phyloP scores from a whole-genome alignment of 2,888 invertebrate genomes.

The Drosophila lutescens region DNA sequence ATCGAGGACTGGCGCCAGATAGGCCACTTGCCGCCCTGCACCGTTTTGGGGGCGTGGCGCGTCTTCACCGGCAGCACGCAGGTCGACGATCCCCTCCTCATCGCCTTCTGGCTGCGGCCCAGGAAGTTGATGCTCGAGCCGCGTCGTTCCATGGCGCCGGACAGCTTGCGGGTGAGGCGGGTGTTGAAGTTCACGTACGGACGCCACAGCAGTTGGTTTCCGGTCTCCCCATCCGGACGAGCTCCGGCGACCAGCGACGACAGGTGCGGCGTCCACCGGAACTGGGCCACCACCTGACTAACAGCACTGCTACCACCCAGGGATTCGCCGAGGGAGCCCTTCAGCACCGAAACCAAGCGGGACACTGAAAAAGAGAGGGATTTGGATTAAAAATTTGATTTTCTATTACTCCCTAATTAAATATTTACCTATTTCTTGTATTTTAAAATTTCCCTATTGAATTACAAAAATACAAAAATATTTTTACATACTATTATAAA shows the following conservation, averaged over 20 bases:
- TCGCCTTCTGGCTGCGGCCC: not conserved
- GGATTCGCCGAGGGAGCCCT: not conserved
- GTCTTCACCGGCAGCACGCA: not conserved
- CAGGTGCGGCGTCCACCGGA: not conserved
- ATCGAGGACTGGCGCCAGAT: slow-evolving; percentile 1
- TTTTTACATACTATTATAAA: no score
- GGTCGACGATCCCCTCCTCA: no score
- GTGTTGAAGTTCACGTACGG: slow-evolving; percentile 3
- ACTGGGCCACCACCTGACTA: not conserved
- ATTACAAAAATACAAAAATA: not conserved
- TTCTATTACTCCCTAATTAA: no score
- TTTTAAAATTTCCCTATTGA: not conserved
- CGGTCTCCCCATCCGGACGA: no score
- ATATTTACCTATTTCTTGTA: no score
- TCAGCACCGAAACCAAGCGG: not conserved
- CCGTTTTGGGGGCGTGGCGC: slow-evolving; percentile 8
- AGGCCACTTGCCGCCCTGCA: slow-evolving; percentile 4
- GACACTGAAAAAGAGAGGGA: not conserved
- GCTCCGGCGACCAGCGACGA: not conserved
- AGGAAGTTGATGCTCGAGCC: slow-evolving; percentile 10
- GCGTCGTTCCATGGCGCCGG: slow-evolving; percentile 1
- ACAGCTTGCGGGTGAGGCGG: slow-evolving; percentile 7
- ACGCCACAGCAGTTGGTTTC: not conserved
- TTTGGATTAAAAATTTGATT: no score
- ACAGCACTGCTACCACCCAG: no score